Evolutionary conservation across 2,888 invertebrate species (phyloP).

Genomic region (Trissolcus brochymenae): DNA sequence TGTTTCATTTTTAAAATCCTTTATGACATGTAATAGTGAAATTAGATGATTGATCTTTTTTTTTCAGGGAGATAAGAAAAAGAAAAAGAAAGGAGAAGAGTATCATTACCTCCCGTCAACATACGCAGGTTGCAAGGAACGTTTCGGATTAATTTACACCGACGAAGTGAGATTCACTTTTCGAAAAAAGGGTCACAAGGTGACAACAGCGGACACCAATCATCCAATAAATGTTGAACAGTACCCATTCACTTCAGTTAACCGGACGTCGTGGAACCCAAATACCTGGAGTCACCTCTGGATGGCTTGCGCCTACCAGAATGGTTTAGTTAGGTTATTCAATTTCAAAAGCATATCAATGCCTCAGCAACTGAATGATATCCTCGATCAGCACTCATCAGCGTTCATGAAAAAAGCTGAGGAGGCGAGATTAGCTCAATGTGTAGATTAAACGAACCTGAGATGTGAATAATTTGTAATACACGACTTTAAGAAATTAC

Average conservation of each 20-base stretch:
- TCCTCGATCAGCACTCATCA: conserved; percentile 54
- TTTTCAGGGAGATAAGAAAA: conserved; percentile 49
- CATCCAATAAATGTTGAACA: conserved; percentile 64
- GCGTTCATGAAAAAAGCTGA: conserved; percentile 34
- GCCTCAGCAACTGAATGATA: conserved; percentile 48
- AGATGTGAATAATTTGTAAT: too few species aligned
- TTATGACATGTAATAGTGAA: too few species aligned
- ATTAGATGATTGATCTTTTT: too few species aligned
- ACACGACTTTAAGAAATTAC: too few species aligned
- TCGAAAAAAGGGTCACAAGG: conserved; percentile 38
- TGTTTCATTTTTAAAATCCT: background rate
- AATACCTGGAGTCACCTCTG: conserved; percentile 76
- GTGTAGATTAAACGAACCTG: too few species aligned
- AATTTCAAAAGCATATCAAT: conserved; percentile 65
- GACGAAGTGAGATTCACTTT: conserved; percentile 61
- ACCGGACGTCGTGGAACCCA: conserved; percentile 77
- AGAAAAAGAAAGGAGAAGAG: conserved; percentile 59
- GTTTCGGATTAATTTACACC: conserved; percentile 71
- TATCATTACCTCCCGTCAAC: conserved; percentile 68
- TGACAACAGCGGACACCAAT: conserved; percentile 35
- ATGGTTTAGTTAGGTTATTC: conserved; percentile 75
- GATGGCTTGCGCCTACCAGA: conserved; percentile 76
- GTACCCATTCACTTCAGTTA: conserved; percentile 74
- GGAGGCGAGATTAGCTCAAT: too few species aligned
- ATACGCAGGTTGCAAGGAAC: conserved; percentile 69